Percentiles rank a stretch among this genome's conserved stretches.
phyloP scores from a whole-genome alignment of 1,140 invertebrate species.

The Penaeus chinensis region DNA sequence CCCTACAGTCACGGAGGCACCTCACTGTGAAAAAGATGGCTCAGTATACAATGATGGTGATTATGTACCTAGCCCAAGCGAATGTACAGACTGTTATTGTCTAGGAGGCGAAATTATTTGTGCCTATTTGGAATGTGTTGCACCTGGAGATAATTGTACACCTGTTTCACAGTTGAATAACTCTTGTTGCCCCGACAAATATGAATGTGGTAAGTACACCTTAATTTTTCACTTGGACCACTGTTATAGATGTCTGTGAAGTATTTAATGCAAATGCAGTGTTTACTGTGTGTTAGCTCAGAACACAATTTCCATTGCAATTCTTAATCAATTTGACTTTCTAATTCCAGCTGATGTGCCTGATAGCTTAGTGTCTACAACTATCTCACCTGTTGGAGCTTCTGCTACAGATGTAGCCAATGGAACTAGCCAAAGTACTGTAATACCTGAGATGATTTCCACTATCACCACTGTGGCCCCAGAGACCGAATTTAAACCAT shows the following conservation, averaged over 20 bases:
- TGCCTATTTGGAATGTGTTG: conserved; percentile 66
- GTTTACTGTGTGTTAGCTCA: no score
- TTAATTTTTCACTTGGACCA: background rate
- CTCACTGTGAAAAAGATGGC: background rate
- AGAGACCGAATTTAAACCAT: background rate
- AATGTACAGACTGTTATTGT: conserved; percentile 67
- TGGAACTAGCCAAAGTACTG: background rate
- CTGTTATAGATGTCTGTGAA: background rate
- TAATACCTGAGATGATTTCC: background rate
- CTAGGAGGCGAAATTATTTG: conserved; percentile 67
- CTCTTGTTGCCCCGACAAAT: conserved; percentile 53
- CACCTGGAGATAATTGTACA: conserved; percentile 59
- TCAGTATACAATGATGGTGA: conserved; percentile 12
- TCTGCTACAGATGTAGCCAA: background rate
- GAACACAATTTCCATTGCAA: no score
- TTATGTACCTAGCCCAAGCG: conserved; percentile 42
- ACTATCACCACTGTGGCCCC: conserved; percentile 5
- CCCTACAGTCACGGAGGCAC: background rate
- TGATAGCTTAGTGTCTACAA: background rate
- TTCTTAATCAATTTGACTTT: no score
- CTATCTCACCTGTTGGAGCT: background rate
- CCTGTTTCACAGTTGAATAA: conserved; percentile 13
- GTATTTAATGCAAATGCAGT: no score
- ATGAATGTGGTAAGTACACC: conserved; percentile 57
- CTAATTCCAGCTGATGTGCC: no score